These are phyloP conservation scores for Sebastes nivosus DNA, from an alignment of 2,797 vertebrate species.

Conservation along the genomic window DNA sequence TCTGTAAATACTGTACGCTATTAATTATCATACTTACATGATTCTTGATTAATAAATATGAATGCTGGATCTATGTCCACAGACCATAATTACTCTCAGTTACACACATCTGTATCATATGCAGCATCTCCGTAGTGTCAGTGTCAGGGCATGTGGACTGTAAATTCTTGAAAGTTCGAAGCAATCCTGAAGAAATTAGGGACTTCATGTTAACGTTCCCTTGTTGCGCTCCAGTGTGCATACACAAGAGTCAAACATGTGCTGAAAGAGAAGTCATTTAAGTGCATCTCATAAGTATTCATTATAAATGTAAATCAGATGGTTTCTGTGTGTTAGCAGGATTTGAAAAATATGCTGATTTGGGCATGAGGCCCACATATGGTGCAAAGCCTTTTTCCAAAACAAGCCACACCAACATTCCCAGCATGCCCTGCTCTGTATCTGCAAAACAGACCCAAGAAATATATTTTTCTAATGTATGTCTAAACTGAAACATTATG, in stretches of 20 bases:
- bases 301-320: conserved; percentile 54
- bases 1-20: conserved; percentile 31
- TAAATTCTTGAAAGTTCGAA: conserved; percentile 44
- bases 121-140: conserved; percentile 24
- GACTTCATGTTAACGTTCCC: conserved; percentile 9
- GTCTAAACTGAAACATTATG: conserved; percentile 36
- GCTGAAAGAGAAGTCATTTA: conserved; percentile 20
- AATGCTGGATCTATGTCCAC: conserved; percentile 14
- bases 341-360: conserved; percentile 1
- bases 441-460: conserved; percentile 37
- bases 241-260: conserved; percentile 11
- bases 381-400: conserved; percentile 42
- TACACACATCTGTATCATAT: conserved; percentile 23
- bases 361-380: conserved; percentile 47
- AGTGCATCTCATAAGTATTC: conserved; percentile 23
- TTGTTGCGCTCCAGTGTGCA: conserved; percentile 9
- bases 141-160: conserved; percentile 26
- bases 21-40: conserved; percentile 30
- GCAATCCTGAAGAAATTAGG: conserved; percentile 29
- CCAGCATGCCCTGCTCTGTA: conserved; percentile 32
- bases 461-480: conserved; percentile 10
- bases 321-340: conserved; percentile 22
- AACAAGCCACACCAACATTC: conserved; percentile 50
- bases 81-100: conserved; percentile 11
- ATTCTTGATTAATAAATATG: conserved; percentile 62